These are phyloP conservation scores for Baryphthengus martii DNA, from an alignment of 2,113 vertebrate genomes.

Conservation along the genomic window DNA sequence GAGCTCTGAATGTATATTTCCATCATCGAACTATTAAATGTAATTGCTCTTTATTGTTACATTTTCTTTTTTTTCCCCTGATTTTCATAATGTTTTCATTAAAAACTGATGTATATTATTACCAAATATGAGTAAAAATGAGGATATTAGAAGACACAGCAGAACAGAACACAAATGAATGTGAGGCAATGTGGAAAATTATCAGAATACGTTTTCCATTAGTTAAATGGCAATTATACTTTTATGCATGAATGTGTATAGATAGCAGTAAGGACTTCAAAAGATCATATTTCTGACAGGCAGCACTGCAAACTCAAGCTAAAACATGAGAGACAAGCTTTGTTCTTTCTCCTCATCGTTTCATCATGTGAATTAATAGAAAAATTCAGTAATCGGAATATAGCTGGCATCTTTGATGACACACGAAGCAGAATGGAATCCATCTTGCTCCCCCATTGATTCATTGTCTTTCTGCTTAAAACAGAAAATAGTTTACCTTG, in stretches of 20 bases:
- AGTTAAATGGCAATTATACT: slow-evolving; percentile 7
- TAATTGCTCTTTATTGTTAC: neutral
- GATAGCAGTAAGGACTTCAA: slow-evolving; percentile 11
- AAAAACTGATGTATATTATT: neutral
- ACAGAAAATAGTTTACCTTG: neutral
- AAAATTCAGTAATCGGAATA: neutral
- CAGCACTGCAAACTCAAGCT: neutral
- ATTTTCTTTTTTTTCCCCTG: neutral
- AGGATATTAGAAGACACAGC: neutral
- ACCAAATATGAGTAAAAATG: neutral
- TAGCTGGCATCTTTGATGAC: neutral
- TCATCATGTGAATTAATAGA: neutral
- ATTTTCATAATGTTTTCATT: slow-evolving; percentile 19
- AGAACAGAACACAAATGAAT: neutral
- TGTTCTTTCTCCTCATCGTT: neutral
- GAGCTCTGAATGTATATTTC: neutral
- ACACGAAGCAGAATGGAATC: neutral
- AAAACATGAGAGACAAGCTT: neutral
- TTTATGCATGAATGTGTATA: neutral
- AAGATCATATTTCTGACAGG: neutral
- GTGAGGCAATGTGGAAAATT: neutral
- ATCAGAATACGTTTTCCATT: neutral
- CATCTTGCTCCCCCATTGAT: neutral
- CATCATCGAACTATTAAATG: neutral
- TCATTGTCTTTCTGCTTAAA: neutral